phyloP scores from a whole-genome alignment of 64 coral and sea anemone genomes.

The Pachyseris speciosa region DNA sequence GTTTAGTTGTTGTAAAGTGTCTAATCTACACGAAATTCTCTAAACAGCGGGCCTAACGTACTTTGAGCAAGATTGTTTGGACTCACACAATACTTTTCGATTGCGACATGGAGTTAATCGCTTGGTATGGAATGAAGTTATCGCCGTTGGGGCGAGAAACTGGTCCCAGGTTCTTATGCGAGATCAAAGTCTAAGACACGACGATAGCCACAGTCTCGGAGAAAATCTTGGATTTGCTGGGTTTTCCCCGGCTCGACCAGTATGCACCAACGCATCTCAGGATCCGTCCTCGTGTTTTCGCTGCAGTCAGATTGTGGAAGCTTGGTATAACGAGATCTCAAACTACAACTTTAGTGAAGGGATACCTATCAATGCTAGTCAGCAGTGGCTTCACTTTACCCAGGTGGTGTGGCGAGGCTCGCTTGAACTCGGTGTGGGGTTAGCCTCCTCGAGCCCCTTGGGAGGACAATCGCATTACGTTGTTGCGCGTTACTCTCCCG shows the following conservation, averaged over 20 bases:
- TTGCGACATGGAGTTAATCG: not conserved
- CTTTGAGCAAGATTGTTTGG: constrained; percentile 31
- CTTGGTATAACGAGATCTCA: not conserved
- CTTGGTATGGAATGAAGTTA: not conserved
- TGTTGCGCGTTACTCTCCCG: not conserved
- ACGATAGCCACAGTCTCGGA: not conserved
- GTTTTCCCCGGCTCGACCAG: not conserved
- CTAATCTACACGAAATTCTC: too few species aligned
- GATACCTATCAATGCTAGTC: not conserved
- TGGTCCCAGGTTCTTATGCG: constrained; percentile 15
- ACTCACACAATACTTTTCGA: constrained; percentile 1
- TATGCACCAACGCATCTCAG: not conserved
- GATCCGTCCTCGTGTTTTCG: not conserved
- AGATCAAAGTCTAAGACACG: not conserved
- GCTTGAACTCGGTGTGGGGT: not conserved
- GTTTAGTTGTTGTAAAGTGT: too few species aligned
- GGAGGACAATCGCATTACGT: not conserved
- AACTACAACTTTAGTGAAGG: constrained; percentile 1
- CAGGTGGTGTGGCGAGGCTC: constrained; percentile 10
- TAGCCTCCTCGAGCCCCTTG: too few species aligned
- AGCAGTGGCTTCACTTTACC: not conserved
- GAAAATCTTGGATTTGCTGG: not conserved
- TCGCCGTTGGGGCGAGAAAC: not conserved
- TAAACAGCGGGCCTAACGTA: not conserved
- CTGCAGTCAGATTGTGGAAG: not conserved